Base-by-base conservation (phyloP, 2,113 vertebrate species). In the Furnarius figulus region DNA sequence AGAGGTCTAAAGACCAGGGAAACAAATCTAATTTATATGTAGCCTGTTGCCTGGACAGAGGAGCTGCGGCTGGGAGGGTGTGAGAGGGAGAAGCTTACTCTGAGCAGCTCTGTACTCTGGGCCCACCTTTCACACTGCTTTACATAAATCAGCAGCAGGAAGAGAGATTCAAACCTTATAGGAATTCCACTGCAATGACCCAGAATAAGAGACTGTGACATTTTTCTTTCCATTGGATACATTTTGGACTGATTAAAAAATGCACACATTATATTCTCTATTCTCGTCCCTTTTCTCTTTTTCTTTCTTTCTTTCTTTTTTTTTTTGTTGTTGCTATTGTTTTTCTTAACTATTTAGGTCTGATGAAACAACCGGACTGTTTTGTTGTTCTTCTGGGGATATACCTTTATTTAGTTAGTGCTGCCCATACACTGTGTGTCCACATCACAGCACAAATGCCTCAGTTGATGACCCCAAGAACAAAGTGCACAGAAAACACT, bases 181-280 rank as follows among this genome's bases (percentile, higher is more conserved):
- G 82, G 89, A 96, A 97, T 97, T 96, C 93, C 93, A 87, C 74
- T 31, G 10, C 93, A 80, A 21, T 96, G 97, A 97, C 96, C 97
- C 97, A 92, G 93, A 97, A 94, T 95, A 96, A 97, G 85, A 95
- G 75, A 94, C 58, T 75, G 50, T 95, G 97, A 94, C 96, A 96
- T 93, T 96, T 93, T 77, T 63, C 73, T 96, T 93, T 93, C 92
- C 97, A 92, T 96, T 97, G 87, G 93, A 78, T 92, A 73, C 50
- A 92, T 96, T 97, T 96, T 40, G 35, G 31, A 73, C n/a, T 91
- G 82, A 92, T 81, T 89, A 42, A 88, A 85, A 83, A 61, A 87
- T 65, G 59, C 9, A 16, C 19, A 46, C 3, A 3, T 40, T 55
- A 49, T 28, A 31, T 47, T 89, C 6, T 42, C 10, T 71, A 8